Conservation (phyloP, 2,113 vertebrate species). For the Aegotheles bennettii region DNA sequence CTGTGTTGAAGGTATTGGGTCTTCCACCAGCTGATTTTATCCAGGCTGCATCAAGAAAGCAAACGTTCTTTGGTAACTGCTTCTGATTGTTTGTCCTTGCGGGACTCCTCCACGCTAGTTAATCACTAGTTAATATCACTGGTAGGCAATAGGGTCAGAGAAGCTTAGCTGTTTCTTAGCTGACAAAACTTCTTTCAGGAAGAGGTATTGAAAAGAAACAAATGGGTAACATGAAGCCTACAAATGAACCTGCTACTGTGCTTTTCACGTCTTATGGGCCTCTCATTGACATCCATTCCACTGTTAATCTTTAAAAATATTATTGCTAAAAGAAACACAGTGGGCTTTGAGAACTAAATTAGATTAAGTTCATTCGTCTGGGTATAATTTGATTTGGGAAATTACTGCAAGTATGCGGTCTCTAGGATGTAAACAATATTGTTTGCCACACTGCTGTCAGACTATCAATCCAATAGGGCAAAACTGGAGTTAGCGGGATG, state of each 20-base stretch:
- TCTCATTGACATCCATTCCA: not conserved
- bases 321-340: not conserved
- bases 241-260: not conserved
- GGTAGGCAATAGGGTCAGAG: not conserved
- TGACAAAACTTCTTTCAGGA: not conserved
- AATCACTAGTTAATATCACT: not conserved
- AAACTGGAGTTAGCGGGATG: not conserved
- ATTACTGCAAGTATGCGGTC: not conserved
- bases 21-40: conserved; percentile 86
- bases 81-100: not conserved
- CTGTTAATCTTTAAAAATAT: not conserved
- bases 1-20: conserved; percentile 82
- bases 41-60: conserved; percentile 83
- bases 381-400: not conserved
- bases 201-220: not conserved
- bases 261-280: not conserved
- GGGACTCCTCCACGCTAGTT: not conserved
- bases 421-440: not conserved
- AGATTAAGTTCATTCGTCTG: not conserved
- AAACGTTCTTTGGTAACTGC: conserved; percentile 87
- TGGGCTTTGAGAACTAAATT: not conserved
- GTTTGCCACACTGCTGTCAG: not conserved
- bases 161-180: not conserved
- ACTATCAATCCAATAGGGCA: not conserved
- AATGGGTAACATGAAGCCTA: not conserved